Evolutionary conservation across 1,140 invertebrate genomes (phyloP).

Genomic region (Lasioglossum albipes): DNA sequence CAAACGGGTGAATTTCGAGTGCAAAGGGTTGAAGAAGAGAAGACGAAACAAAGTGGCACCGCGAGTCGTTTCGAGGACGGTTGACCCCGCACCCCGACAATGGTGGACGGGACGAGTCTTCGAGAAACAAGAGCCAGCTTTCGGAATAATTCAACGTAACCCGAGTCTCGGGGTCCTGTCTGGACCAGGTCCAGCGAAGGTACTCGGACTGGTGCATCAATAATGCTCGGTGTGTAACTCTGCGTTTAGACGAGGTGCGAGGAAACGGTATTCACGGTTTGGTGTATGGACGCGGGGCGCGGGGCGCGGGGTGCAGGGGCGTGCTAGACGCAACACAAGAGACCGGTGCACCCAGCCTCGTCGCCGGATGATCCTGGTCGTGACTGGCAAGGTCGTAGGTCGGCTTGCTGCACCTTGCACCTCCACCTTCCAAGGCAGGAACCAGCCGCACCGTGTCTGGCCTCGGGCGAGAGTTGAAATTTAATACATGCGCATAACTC

Average conservation of each 20-base stretch:
- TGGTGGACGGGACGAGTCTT: not conserved
- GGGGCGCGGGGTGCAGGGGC: not conserved
- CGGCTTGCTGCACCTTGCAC: slow-evolving; percentile 71
- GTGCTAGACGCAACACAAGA: not conserved
- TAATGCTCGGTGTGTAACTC: not conserved
- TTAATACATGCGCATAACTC: slow-evolving; percentile 71
- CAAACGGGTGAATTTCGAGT: no score
- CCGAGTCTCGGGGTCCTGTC: not conserved
- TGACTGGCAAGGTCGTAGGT: slow-evolving; percentile 74
- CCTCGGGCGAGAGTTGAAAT: slow-evolving; percentile 72
- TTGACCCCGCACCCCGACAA: not conserved
- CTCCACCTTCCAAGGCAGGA: slow-evolving; percentile 57
- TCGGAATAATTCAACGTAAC: not conserved
- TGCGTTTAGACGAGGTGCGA: slow-evolving; percentile 16
- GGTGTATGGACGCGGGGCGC: slow-evolving; percentile 11
- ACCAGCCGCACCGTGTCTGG: slow-evolving; percentile 61
- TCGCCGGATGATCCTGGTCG: slow-evolving; percentile 54
- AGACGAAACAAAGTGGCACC: no score
- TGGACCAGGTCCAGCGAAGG: not conserved
- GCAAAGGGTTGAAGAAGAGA: no score
- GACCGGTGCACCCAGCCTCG: slow-evolving; percentile 10
- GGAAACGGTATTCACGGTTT: slow-evolving; percentile 51
- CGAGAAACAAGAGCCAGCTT: not conserved
- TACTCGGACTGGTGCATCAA: not conserved
- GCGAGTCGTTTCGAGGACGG: no score